Evolutionary conservation across 2,797 vertebrate species (phyloP), one percentile per base, ranked within the genome.

Genomic region (Myotis myotis): DNA sequence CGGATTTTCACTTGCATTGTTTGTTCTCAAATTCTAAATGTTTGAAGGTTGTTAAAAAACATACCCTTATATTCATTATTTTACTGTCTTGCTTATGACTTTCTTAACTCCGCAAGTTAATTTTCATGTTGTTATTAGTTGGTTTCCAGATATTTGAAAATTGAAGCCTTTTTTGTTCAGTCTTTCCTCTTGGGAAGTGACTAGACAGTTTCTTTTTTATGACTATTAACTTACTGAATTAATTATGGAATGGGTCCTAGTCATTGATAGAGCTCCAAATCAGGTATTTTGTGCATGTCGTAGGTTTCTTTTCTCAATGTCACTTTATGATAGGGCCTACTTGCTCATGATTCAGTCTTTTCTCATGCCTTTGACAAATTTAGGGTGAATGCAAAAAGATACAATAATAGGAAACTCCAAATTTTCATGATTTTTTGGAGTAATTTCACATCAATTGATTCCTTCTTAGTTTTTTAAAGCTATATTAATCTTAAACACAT

Each of bases 131-230:
- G 33, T 33, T 93, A 1, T 81, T 74, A 66, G 51, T 6, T 60
- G 41, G 13, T 22, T 93, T 95, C 33, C 44, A 91, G 33, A 17
- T 89, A 89, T 5, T 87, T 89, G 68, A 76, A 87, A 91, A 91
- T 60, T 79, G 60, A 90, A 82, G 25, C 1, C 49, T 47, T 71
- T 80, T 76, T 30, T 79, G 12, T 88, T 81, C 66, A 92, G 0
- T 17, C 15, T 86, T 30, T 38, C 57, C 30, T 93, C 41, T 87
- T 71, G 25, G 28, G 36, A 44, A 86, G 13, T 72, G 19, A 79
- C 36, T 28, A 76, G 30, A 70, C 22, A 74, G n/a, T 60, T 95
- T 78, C 17, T 76, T 49, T 93, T 82, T 71, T 16, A 28, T 78
- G 49, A 74, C 66, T 86, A 22, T 82, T 93, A 84, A 74, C 55